Conservation (phyloP, 2,113 vertebrate genomes). For the Mellivora capensis region DNA sequence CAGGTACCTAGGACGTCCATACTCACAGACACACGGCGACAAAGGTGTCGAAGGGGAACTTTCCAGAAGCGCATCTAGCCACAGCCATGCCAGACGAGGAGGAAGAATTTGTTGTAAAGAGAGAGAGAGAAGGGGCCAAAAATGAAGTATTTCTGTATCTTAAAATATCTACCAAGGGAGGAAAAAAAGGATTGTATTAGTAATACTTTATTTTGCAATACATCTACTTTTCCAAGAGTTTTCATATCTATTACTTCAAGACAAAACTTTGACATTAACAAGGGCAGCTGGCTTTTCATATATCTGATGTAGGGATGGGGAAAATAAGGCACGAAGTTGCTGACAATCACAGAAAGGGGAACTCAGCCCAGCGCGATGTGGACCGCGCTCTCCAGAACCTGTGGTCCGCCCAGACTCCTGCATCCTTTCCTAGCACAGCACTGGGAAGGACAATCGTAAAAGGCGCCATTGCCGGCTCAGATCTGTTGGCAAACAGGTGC, state of each 20-base stretch:
- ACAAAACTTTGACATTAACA: neutral
- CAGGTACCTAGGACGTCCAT: rapidly evolving
- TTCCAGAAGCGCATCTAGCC: conserved; percentile 61
- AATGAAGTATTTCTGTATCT: conserved; percentile 81
- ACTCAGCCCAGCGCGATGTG: neutral
- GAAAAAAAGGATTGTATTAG: neutral
- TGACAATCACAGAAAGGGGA: neutral
- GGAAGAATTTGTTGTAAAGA: conserved; percentile 78
- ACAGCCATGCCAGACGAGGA: neutral
- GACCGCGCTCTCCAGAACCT: neutral
- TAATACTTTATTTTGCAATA: neutral
- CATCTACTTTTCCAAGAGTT: neutral
- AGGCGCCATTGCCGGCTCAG: rapidly evolving
- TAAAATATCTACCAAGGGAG: conserved; percentile 80
- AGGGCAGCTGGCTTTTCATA: neutral
- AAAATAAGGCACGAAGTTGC: neutral
- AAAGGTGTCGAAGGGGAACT: conserved; percentile 69
- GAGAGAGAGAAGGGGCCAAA: conserved; percentile 80
- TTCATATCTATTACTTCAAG: neutral
- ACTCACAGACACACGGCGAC: conserved; percentile 86
- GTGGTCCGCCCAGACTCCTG: neutral
- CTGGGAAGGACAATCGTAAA: neutral
- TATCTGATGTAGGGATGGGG: neutral
- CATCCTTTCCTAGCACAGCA: neutral
- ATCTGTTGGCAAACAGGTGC: neutral